These are phyloP conservation scores for Macrochelys suwanniensis DNA, from an alignment of 2,797 vertebrate species.

Conservation along the genomic window DNA sequence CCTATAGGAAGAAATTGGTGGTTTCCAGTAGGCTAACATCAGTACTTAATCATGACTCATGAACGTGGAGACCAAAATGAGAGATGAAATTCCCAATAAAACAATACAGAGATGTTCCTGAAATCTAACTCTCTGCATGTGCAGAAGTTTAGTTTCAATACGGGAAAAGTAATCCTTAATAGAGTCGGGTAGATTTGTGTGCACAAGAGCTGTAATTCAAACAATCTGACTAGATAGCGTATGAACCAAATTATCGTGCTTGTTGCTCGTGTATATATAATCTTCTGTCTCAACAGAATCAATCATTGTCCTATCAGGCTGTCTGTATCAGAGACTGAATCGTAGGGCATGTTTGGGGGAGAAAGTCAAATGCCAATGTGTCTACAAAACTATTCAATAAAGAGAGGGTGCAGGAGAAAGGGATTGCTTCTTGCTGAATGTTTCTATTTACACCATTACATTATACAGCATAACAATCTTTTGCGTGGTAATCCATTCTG, in stretches of 20 bases:
- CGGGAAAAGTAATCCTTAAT: background rate
- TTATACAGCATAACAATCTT: background rate
- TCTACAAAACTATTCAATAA: background rate
- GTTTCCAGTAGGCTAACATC: slow-evolving; percentile 37
- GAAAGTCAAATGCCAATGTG: background rate
- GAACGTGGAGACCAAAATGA: background rate
- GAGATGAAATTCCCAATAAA: background rate
- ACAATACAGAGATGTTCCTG: background rate
- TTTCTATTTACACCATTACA: background rate
- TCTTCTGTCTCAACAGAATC: background rate
- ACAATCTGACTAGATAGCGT: background rate
- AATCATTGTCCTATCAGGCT: background rate
- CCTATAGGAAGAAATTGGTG: slow-evolving; percentile 17
- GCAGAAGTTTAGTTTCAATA: background rate
- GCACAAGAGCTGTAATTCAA: background rate
- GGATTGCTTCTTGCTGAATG: background rate
- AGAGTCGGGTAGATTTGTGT: background rate
- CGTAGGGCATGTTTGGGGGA: background rate
- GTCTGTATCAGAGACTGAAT: background rate
- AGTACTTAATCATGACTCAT: background rate
- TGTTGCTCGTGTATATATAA: background rate
- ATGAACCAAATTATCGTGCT: accelerated
- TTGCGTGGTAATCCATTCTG: background rate
- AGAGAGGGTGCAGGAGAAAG: background rate
- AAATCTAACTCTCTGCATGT: background rate